phyloP scores from a whole-genome alignment of 2,888 invertebrate species.

The Thumatha senex region DNA sequence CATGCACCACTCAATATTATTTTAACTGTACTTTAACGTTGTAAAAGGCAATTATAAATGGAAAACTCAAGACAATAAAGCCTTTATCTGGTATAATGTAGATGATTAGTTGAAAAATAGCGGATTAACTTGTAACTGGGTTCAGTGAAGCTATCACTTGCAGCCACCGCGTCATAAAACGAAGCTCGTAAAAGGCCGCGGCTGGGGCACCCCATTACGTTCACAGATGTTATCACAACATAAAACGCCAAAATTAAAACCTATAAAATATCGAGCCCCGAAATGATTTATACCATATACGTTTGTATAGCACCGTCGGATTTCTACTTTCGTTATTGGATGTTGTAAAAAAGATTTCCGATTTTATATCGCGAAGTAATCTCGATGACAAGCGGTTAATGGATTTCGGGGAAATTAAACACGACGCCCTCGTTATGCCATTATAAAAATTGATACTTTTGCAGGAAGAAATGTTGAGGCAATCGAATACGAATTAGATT shows the following conservation, averaged over 20 bases:
- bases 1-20: too few species aligned
- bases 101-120: constrained; percentile 35
- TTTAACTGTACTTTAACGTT: too few species aligned
- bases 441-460: constrained; percentile 14
- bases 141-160: constrained; percentile 1
- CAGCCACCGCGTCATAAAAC: constrained; percentile 47
- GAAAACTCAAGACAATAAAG: constrained; percentile 5
- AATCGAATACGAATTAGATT: constrained; percentile 4
- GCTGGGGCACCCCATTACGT: constrained; percentile 54
- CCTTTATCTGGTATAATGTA: constrained; percentile 27
- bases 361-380: constrained; percentile 34
- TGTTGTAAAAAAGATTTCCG: not conserved
- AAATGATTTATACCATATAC: constrained; percentile 65
- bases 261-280: constrained; percentile 66
- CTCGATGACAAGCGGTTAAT: constrained; percentile 30
- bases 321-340: constrained; percentile 45
- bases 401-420: constrained; percentile 28
- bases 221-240: constrained; percentile 74
- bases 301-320: constrained; percentile 52
- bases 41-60: not conserved
- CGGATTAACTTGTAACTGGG: constrained; percentile 41
- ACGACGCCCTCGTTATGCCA: constrained; percentile 7
- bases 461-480: not conserved
- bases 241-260: constrained; percentile 77
- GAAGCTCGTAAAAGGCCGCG: constrained; percentile 57